A percentile compares a stretch with the other conserved stretches of the same genome.
phyloP scores from a whole-genome alignment of 2,888 invertebrate species.

The Onchidella celtica region DNA sequence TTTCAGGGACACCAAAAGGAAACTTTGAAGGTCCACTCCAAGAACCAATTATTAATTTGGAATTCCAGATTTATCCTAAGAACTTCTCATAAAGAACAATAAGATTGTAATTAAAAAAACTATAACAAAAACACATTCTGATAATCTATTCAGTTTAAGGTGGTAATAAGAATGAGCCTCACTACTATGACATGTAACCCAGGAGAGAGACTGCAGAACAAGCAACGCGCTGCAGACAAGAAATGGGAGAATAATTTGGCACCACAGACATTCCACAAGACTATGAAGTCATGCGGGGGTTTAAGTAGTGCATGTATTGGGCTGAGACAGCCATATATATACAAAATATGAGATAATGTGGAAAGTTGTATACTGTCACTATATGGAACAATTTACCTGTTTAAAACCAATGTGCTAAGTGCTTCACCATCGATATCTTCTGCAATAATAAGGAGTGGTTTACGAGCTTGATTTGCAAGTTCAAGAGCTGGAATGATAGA shows the following conservation, averaged over 20 bases:
- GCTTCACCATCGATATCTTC: slow-evolving; percentile 98
- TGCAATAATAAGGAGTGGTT: slow-evolving; percentile 96
- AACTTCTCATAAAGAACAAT: no score
- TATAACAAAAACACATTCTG: no score
- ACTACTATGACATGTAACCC: no score
- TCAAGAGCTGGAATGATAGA: slow-evolving; percentile 98
- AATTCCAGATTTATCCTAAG: no score
- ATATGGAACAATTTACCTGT: slow-evolving; percentile 82
- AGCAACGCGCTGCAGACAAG: slow-evolving; percentile 14
- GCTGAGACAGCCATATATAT: no score
- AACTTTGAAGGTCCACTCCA: no score
- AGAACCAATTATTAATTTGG: no score
- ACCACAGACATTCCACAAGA: slow-evolving; percentile 34
- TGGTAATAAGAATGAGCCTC: no score
- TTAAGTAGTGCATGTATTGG: slow-evolving; percentile 19
- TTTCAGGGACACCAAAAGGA: no score
- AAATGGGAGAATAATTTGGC: slow-evolving; percentile 23
- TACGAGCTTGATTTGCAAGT: slow-evolving; percentile 94
- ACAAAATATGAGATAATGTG: no score
- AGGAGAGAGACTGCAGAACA: slow-evolving; percentile 31
- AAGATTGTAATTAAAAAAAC: no score
- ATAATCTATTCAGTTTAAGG: no score
- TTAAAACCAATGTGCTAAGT: slow-evolving; percentile 94
- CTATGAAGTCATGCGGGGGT: slow-evolving; percentile 25
- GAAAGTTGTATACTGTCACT: not conserved